Evolutionary conservation across 2,888 invertebrate species (phyloP), one percentile per base, ranked within the genome.

Genomic region (Metellina segmentata): DNA sequence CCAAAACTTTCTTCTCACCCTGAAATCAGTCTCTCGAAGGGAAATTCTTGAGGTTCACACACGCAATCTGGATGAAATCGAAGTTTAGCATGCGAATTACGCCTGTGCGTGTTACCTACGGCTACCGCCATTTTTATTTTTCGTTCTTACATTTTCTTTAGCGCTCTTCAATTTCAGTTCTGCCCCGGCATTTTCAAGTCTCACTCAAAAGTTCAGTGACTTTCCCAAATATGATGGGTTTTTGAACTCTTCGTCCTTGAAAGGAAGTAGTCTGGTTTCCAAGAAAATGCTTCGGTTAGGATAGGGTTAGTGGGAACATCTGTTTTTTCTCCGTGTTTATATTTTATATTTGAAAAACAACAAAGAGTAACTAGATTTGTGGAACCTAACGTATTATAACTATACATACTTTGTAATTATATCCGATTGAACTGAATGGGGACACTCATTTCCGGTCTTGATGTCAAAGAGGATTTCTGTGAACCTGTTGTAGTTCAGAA

Each of bases 191-290:
- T 52, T n/a, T 52, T 79, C 34, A 34, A 48, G 20, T 72, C 48
- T 19, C 72, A 72, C 19, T n/a, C 52, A 16, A n/a, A 74, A 85
- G 85, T 85, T 61, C 75, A 85, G 52, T 85, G 85, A 85, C 85
- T 85, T 85, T 61, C 75, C n/a, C 34, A 20, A n/a, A 85, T 70
- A 75, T 51, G 48, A 16, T 71, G 85, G 75, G 74, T 85, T 85
- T 85, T 75, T 85, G 75, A 75, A 85, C 75, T 53, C 69, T 20
- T 53, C 49, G 19, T n/a, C 51, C 49, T 52, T 19, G 8, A 48
- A 13, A n/a, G 52, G 85, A 61, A 85, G 49, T 19, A 69, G 72
- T 69, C n/a, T n/a, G 49, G 53, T 85, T 85, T 75, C 72, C n/a
- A 6, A 53, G 85, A 74, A 85, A 85, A 85, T 74, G 74, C 74